Evolutionary conservation across 2,888 invertebrate species (phyloP).

Genomic region (Chironomus riparius): DNA sequence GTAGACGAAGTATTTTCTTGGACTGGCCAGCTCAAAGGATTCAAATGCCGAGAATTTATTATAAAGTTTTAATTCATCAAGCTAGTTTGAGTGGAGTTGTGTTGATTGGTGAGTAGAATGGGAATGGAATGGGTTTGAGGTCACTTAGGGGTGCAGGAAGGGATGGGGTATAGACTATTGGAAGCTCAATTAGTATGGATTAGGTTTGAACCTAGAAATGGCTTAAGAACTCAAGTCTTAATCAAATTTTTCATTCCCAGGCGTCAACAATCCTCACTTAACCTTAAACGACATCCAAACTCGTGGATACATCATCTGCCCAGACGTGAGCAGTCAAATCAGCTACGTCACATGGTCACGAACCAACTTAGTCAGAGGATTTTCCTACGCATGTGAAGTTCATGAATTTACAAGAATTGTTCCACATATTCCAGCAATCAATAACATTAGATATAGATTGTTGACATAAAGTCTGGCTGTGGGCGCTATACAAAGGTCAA

Average conservation of each 20-base stretch:
- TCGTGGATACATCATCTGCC: conserved; percentile 37
- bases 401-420: conserved; percentile 34
- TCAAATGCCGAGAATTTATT: background rate
- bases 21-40: background rate
- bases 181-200: too few species aligned
- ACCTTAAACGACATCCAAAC: conserved; percentile 34
- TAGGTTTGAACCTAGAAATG: too few species aligned
- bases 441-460: conserved; percentile 27
- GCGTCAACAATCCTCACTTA: conserved; percentile 40
- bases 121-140: too few species aligned
- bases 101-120: conserved; percentile 38
- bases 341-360: conserved; percentile 44
- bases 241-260: conserved; percentile 37
- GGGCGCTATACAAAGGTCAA: too few species aligned
- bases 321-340: conserved; percentile 44
- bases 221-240: too few species aligned
- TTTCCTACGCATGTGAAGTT: conserved; percentile 38
- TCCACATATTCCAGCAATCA: conserved; percentile 32
- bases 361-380: conserved; percentile 34
- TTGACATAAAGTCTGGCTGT: too few species aligned
- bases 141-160: too few species aligned
- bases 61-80: conserved; percentile 2
- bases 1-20: conserved; percentile 34
- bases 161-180: too few species aligned
- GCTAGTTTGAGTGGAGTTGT: background rate